A percentile compares a stretch with the other conserved stretches of the same genome.
Conservation (phyloP, 2,113 vertebrate genomes). For the Platycercus adscitus region DNA sequence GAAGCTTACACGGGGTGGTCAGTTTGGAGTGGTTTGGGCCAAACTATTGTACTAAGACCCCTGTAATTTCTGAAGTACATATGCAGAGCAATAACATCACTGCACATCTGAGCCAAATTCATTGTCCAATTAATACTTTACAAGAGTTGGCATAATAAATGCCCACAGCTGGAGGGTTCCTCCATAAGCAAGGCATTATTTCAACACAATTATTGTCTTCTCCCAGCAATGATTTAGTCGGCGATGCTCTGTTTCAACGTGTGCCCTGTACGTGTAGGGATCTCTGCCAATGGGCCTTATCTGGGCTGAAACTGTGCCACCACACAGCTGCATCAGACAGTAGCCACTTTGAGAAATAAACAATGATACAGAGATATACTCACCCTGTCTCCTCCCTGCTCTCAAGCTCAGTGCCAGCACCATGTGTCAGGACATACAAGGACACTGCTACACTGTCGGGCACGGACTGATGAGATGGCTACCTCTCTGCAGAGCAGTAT, state of each 20-base stretch:
- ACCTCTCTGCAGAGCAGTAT: background rate
- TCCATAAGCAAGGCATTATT: constrained; percentile 50
- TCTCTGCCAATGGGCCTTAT: background rate
- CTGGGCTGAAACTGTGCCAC: background rate
- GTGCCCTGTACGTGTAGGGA: constrained; percentile 20
- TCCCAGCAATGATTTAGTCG: constrained; percentile 28
- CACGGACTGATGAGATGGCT: fast-evolving
- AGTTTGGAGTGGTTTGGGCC: background rate
- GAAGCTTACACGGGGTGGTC: background rate
- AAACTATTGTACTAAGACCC: background rate
- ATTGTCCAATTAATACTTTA: constrained; percentile 23
- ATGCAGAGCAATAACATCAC: constrained; percentile 24
- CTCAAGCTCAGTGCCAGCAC: background rate
- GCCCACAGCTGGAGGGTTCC: constrained; percentile 42
- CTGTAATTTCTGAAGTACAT: background rate
- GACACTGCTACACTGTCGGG: background rate
- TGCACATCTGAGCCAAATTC: background rate
- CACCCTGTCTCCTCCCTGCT: background rate
- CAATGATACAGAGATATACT: constrained; percentile 26
- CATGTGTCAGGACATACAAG: background rate
- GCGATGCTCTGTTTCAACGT: background rate
- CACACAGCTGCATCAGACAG: constrained; percentile 48
- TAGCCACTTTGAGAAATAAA: constrained; percentile 43
- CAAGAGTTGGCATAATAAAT: background rate
- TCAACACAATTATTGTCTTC: constrained; percentile 41